Evolutionary conservation across 2,888 invertebrate genomes (phyloP), one percentile per base, ranked within the genome.

Genomic region (Drosophila kanekoi): DNA sequence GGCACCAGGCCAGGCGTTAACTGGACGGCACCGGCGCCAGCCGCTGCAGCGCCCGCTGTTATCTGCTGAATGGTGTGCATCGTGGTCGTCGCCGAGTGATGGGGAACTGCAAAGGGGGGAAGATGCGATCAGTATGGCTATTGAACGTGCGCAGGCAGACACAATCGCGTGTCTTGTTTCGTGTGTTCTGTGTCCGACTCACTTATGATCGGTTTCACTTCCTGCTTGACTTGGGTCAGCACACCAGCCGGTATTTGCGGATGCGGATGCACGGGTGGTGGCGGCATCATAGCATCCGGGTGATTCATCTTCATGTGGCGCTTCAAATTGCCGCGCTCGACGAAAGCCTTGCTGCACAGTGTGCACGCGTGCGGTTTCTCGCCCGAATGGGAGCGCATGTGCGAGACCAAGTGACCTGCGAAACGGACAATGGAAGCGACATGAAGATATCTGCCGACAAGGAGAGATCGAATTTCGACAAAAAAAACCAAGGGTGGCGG

Each of bases 281-380:
- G 91, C 68, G 92, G 92, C 91, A 92, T 91, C 73, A 92, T 91
- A 54, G 92, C 93, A 85, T 94, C 94, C 5, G 93, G 93, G 28
- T 94, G 93, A 87, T 96, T 96, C 89, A 96, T 96, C 71, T 95
- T 93, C 87, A 96, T 93, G 89, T 96, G 96, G 52, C 96, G 93
- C 87, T 95, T 91, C 93, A 96, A 94, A 90, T 96, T 96, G 16
- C 96, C 96, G 72, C 96, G 94, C 93, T 96, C 96, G 57, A 96
- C 96, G 91, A 96, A 97, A 20, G 95, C 95, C 91, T 95, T 95
- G 68, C 95, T 96, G 90, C 97, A 95, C 87, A 95, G 94, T 0
- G 95, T 95, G 90, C 95, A 96, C 53, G 94, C 94, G 89, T 94
- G 94, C 43, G 79, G 93, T 79, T 80, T 93, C 93, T 72, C 79